These are phyloP conservation scores for Sterrhoptilus dennistouni DNA, from an alignment of 2,113 vertebrate genomes.

Conservation along the genomic window DNA sequence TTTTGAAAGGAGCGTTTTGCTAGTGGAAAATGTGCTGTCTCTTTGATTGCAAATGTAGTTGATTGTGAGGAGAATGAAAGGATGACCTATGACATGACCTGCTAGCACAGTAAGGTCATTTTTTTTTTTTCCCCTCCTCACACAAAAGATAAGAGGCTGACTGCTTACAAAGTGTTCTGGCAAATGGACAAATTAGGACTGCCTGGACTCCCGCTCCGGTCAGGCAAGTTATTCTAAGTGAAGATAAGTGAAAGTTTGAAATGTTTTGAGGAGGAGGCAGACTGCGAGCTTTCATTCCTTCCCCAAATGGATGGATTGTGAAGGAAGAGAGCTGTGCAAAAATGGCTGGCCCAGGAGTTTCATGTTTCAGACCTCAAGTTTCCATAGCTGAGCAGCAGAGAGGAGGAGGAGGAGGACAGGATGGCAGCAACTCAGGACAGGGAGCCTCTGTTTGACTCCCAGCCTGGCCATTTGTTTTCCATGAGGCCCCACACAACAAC, in stretches of 20 bases:
- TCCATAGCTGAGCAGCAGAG: background rate
- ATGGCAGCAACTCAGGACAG: background rate
- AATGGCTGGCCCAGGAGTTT: background rate
- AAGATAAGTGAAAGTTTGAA: constrained; percentile 66
- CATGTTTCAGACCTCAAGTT: background rate
- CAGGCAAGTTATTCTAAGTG: constrained; percentile 59
- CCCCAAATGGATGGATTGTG: constrained; percentile 4
- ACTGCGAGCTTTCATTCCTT: background rate
- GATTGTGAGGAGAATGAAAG: constrained; percentile 70
- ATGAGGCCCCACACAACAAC: background rate
- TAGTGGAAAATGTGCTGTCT: constrained; percentile 60
- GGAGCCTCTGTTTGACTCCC: background rate
- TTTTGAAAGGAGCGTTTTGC: constrained; percentile 29
- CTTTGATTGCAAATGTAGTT: constrained; percentile 68
- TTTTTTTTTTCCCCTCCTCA: background rate
- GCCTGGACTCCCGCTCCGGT: constrained; percentile 5
- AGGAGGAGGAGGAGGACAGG: background rate
- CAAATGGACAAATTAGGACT: constrained; percentile 70
- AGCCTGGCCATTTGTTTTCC: background rate
- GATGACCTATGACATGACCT: constrained; percentile 70
- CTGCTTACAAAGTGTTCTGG: constrained; percentile 73
- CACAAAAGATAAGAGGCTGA: constrained; percentile 70
- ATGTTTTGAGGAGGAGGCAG: constrained; percentile 49
- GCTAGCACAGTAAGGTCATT: constrained; percentile 52
- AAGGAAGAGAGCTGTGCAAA: background rate